Evolutionary conservation across 2,113 vertebrate species (phyloP).

Genomic region (Pterocles gutturalis): DNA sequence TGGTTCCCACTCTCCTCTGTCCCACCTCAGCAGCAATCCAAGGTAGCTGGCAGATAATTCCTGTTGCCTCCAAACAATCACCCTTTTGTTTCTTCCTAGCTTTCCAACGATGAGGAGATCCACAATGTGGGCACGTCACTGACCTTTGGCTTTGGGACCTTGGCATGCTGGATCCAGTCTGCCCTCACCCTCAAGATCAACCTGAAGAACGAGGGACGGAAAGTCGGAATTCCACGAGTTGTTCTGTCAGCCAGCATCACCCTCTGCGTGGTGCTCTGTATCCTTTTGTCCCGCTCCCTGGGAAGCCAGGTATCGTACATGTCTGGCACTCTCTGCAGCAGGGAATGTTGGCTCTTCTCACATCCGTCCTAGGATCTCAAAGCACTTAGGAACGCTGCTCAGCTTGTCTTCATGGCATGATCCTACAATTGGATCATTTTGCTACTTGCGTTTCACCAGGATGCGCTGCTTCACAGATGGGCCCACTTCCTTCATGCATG

Average conservation of each 20-base stretch:
- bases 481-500: background rate
- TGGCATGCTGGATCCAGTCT: conserved; percentile 93
- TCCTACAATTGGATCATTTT: background rate
- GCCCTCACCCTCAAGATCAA: conserved; percentile 88
- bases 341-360: background rate
- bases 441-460: background rate
- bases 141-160: conserved; percentile 87
- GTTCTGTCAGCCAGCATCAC: conserved; percentile 86
- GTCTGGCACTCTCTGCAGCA: background rate
- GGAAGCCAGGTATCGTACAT: background rate
- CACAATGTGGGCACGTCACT: conserved; percentile 86
- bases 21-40: background rate
- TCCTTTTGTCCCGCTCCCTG: conserved; percentile 77
- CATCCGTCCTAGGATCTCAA: background rate
- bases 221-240: conserved; percentile 80
- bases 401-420: background rate
- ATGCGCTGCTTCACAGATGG: background rate
- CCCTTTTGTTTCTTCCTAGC: conserved; percentile 68
- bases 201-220: conserved; percentile 86
- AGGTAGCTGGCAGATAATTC: background rate
- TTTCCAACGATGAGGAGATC: conserved; percentile 78
- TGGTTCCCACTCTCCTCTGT: background rate
- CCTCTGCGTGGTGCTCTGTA: conserved; percentile 87
- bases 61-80: background rate
- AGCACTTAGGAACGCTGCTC: background rate